phyloP scores from a whole-genome alignment of 2,113 vertebrate genomes.

The Xiphorhynchus elegans region DNA sequence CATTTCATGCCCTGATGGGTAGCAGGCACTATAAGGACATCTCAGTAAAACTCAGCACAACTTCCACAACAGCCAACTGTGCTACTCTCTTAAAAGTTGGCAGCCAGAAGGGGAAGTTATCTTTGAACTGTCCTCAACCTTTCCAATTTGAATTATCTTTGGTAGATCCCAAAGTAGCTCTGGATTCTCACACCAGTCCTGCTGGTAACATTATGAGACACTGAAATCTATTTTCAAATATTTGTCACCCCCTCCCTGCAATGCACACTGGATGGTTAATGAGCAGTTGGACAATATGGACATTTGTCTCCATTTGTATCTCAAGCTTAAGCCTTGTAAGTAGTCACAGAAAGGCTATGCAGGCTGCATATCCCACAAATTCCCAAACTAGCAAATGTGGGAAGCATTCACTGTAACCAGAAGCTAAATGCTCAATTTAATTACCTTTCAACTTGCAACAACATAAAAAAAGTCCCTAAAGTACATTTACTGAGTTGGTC shows the following conservation, averaged over 20 bases:
- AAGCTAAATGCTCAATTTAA: slow-evolving; percentile 13
- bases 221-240: slow-evolving; percentile 18
- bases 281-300: background rate
- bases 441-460: background rate
- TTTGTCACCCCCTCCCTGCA: background rate
- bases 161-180: slow-evolving; percentile 53
- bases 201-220: slow-evolving; percentile 5
- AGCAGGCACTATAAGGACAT: background rate
- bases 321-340: background rate
- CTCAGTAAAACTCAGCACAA: background rate
- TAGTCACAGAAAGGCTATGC: background rate
- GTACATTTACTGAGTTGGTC: background rate
- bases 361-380: background rate
- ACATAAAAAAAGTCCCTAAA: background rate
- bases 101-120: background rate
- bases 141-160: slow-evolving; percentile 20
- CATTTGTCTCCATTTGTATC: background rate
- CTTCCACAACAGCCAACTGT: background rate
- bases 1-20: background rate
- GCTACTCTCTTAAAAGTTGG: background rate
- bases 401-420: background rate
- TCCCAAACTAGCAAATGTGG: background rate
- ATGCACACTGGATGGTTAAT: background rate
- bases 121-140: slow-evolving; percentile 42
- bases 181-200: slow-evolving; percentile 35